Conservation (phyloP, 1,140 invertebrate genomes). For the Drosophila sulfurigaster region DNA sequence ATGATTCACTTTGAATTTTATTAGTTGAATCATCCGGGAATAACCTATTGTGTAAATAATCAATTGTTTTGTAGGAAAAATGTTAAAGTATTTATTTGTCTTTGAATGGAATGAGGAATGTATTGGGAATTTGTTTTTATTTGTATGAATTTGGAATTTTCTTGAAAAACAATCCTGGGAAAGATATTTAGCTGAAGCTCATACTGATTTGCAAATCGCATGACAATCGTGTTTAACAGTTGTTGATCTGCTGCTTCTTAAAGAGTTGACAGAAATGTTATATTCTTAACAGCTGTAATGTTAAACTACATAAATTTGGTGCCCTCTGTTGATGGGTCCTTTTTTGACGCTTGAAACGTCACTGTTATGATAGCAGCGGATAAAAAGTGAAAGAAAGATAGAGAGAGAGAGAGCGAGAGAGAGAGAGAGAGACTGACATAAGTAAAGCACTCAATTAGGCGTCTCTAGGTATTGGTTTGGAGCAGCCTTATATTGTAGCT, state of each 20-base stretch:
- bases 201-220: too few relatives aligned
- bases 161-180: too few relatives aligned
- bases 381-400: background rate
- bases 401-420: too few relatives aligned
- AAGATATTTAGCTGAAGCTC: too few relatives aligned
- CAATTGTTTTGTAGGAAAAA: background rate
- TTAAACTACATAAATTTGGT: background rate
- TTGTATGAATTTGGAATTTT: too few relatives aligned
- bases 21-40: background rate
- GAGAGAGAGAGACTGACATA: constrained; percentile 7
- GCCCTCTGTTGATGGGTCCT: constrained; percentile 13
- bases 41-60: constrained; percentile 14
- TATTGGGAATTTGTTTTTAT: too few relatives aligned
- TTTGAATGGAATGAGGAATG: too few relatives aligned
- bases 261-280: too few relatives aligned
- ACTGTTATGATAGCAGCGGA: constrained; percentile 6
- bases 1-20: constrained; percentile 14
- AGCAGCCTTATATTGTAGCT: background rate
- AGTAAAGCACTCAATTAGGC: constrained; percentile 71
- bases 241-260: background rate
- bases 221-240: background rate
- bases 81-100: background rate
- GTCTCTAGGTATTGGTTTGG: constrained; percentile 58
- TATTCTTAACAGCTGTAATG: background rate
- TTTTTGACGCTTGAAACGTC: constrained; percentile 28